phyloP scores from a whole-genome alignment of 2,113 vertebrate species.

The Gopherus flavomarginatus region DNA sequence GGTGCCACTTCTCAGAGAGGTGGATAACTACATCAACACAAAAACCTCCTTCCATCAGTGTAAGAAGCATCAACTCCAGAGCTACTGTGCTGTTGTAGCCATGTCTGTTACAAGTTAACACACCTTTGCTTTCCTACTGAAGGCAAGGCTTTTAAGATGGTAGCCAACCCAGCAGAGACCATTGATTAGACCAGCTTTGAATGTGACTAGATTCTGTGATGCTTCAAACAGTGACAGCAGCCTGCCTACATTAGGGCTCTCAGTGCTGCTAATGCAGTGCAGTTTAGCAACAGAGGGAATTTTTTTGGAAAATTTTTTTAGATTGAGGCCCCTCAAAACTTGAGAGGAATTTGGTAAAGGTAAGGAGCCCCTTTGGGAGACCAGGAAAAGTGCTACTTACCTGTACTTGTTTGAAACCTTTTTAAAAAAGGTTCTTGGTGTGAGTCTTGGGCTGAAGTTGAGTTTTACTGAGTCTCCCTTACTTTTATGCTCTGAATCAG shows the following conservation, averaged over 20 bases:
- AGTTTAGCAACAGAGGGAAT: neutral
- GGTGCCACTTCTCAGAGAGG: neutral
- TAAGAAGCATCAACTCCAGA: neutral
- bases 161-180: rapidly evolving
- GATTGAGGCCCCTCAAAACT: neutral
- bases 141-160: neutral
- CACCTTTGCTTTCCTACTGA: neutral
- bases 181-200: neutral
- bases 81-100: neutral
- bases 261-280: neutral
- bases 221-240: too few species aligned
- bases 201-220: neutral
- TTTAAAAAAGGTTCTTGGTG: neutral
- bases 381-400: neutral
- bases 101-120: neutral
- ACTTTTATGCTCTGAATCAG: neutral
- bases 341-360: neutral
- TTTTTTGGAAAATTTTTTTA: neutral
- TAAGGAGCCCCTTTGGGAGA: neutral
- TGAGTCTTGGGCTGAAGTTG: neutral
- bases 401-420: neutral
- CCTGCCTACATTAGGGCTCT: too few species aligned
- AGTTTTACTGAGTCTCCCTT: neutral
- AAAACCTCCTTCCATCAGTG: neutral
- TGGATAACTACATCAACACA: neutral